A percentile compares a stretch with the other conserved stretches of the same genome.
Evolutionary conservation across 2,888 invertebrate genomes (phyloP).

Genomic region (Xylocampa areola): DNA sequence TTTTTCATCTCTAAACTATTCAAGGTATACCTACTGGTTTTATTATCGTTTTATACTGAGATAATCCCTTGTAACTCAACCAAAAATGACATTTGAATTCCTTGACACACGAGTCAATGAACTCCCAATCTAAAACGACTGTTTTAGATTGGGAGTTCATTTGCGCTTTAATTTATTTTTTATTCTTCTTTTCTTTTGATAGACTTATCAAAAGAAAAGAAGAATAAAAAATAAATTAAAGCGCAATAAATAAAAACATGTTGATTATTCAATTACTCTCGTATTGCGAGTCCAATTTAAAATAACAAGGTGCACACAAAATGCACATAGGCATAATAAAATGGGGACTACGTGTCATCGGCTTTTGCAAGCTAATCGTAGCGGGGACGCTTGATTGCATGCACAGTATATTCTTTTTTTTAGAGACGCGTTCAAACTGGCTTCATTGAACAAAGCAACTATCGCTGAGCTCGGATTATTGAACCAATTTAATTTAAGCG

Average conservation of each 20-base stretch:
- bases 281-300: conserved; percentile 77
- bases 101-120: no score
- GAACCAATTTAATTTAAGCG: conserved; percentile 81
- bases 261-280: conserved; percentile 64
- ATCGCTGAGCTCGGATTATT: conserved; percentile 80
- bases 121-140: no score
- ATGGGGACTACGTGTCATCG: conserved; percentile 79
- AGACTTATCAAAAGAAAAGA: conserved; percentile 1
- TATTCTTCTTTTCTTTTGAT: conserved; percentile 24
- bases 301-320: conserved; percentile 76
- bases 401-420: conserved; percentile 72
- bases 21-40: conserved; percentile 32
- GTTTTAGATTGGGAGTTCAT: no score
- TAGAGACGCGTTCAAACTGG: conserved; percentile 72
- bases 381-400: conserved; percentile 81
- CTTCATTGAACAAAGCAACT: conserved; percentile 83
- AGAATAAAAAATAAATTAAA: conserved; percentile 48
- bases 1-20: conserved; percentile 49
- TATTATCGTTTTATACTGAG: no score
- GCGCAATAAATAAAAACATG: conserved; percentile 61
- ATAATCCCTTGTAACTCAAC: no score
- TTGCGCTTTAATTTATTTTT: conserved; percentile 52
- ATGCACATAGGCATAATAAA: conserved; percentile 77
- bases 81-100: no score
- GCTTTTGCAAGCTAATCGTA: conserved; percentile 81